phyloP scores from a whole-genome alignment of 2,888 invertebrate species.

The Stratiomys singularior region DNA sequence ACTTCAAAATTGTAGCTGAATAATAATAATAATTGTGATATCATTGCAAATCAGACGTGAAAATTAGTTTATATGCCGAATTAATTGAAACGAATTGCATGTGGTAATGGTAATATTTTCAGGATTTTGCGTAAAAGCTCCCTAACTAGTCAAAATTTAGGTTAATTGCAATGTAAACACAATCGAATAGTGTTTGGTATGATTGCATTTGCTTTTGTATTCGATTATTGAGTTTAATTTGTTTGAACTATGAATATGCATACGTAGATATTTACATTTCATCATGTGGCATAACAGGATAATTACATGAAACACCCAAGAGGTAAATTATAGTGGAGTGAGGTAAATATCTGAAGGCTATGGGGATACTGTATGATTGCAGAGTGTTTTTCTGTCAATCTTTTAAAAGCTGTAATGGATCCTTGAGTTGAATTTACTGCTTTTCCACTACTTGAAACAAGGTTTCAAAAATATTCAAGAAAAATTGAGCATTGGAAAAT shows the following conservation, averaged over 20 bases:
- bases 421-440: too few species aligned
- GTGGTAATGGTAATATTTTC: not conserved
- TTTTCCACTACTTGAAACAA: too few species aligned
- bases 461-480: too few species aligned
- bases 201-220: not conserved
- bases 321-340: too few species aligned
- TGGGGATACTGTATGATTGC: too few species aligned
- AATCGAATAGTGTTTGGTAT: not conserved
- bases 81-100: constrained; percentile 9
- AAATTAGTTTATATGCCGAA: constrained; percentile 17
- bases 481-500: too few species aligned
- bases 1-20: not conserved
- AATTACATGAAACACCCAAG: too few species aligned
- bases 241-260: not conserved
- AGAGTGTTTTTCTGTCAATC: too few species aligned
- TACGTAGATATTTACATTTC: too few species aligned
- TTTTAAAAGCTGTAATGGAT: too few species aligned
- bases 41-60: not conserved
- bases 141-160: not conserved
- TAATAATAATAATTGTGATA: not conserved
- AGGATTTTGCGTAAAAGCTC: not conserved
- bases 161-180: constrained; percentile 14
- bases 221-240: not conserved
- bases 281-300: too few species aligned
- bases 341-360: too few species aligned